phyloP scores from a whole-genome alignment of 2,797 vertebrate genomes.

The Centropyge bicolor region DNA sequence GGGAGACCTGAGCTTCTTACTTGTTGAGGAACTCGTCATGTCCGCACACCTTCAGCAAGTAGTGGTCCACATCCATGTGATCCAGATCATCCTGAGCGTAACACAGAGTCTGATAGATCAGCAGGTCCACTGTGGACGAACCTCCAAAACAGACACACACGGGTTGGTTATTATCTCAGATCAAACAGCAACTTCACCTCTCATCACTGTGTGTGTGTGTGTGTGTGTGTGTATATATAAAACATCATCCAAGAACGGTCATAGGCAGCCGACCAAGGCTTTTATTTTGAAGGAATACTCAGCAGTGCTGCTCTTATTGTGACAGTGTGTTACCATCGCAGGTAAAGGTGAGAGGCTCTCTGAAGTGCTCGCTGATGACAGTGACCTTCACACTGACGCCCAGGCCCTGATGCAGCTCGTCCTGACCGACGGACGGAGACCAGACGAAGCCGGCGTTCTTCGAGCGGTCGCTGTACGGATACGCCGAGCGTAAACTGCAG shows the following conservation, averaged over 20 bases:
- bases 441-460: slow-evolving; percentile 90
- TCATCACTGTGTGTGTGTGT: too few relatives aligned
- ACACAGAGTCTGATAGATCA: slow-evolving; percentile 96
- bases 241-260: too few relatives aligned
- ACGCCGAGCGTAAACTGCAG: slow-evolving; percentile 88
- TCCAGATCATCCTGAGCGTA: slow-evolving; percentile 92
- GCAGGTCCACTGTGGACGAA: slow-evolving; percentile 93
- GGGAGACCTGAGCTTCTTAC: slow-evolving; percentile 82
- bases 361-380: slow-evolving; percentile 87
- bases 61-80: slow-evolving; percentile 88
- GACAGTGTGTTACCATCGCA: slow-evolving; percentile 89
- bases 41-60: slow-evolving; percentile 93
- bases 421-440: slow-evolving; percentile 87
- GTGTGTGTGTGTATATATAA: too few relatives aligned
- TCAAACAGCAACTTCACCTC: too few relatives aligned
- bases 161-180: too few relatives aligned
- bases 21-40: slow-evolving; percentile 94
- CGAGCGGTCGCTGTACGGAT: slow-evolving; percentile 79
- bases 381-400: slow-evolving; percentile 93
- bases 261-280: not conserved
- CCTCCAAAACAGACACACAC: slow-evolving; percentile 77
- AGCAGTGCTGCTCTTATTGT: too few relatives aligned
- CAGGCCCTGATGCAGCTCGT: slow-evolving; percentile 89
- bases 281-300: not conserved
- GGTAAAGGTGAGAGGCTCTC: slow-evolving; percentile 94